Evolutionary conservation across 2,888 invertebrate genomes (phyloP), one percentile per base, ranked within the genome.

Genomic region (Bellardia bayeri): DNA sequence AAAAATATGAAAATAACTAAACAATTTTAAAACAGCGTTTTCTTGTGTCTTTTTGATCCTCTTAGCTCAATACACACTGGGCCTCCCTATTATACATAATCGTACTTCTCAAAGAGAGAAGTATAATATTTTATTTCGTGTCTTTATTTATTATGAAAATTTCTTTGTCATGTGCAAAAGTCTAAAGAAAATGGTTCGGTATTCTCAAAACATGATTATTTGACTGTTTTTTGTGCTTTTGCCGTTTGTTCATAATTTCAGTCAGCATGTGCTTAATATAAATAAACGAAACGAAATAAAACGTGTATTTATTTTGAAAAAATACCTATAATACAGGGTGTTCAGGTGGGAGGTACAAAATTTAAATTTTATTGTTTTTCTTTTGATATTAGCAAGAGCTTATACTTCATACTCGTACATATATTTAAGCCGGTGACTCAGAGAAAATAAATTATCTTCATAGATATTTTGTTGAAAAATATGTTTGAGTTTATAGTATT

Each of bases 301-400:
- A 82, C 69, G 76, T 83, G 79, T 81, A 51, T 82, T 76, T 78
- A n/a, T 84, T 79, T 54, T 56, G 1, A 68, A 84, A 49, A 85
- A 87, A 87, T 79, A 85, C 79, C 71, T 75, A 45, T 49, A 2
- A 56, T 16, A 87, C 78, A 81, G 87, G 87, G 87, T 87, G 79
- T 33, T 63, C 58, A 45, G 9, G 61, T 58, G 6, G 30, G 23
- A 33, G 49, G 40, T 14, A 40, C 2, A 58, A 11, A 45, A 7
- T 33, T 5, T 23, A 23, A 23, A 23, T 23, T 23, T 23, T 23
- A 23, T 23, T 23, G 23, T 23, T 23, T 23, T 23, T 23, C 23
- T 23, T 23, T 23, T 23, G 23, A 23, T 23, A 23, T 23, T 23
- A 23, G 23, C 0, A 23, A 23, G 23, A 1, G 23, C 23, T 23